These are phyloP conservation scores for Globodera rostochiensis DNA, from an alignment of 1,140 invertebrate genomes.

Conservation along the genomic window DNA sequence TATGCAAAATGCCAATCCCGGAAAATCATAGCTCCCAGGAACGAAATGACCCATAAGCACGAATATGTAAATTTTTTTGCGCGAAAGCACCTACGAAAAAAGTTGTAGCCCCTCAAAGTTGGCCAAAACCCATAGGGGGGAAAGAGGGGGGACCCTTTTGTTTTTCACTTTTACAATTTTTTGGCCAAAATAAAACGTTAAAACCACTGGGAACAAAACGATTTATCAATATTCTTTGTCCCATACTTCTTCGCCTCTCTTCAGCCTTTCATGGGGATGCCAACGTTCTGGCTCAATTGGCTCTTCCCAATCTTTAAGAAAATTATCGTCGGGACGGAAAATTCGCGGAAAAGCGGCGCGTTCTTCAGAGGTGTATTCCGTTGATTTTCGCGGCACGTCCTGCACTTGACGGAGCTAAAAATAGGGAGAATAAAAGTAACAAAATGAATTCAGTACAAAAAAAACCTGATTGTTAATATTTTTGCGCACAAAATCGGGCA, in stretches of 20 bases:
- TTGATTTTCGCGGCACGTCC: conserved; percentile 58
- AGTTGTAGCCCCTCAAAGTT: too few species aligned
- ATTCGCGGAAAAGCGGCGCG: conserved; percentile 53
- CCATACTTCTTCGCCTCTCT: conserved; percentile 24
- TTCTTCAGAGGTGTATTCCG: conserved; percentile 61
- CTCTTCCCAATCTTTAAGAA: conserved; percentile 54
- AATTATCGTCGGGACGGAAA: conserved; percentile 39
- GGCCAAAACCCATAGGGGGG: too few species aligned
- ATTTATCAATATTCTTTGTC: conserved; percentile 14
- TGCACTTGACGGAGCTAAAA: conserved; percentile 59
- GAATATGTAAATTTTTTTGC: too few species aligned
- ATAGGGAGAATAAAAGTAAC: not conserved
- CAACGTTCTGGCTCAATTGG: conserved; percentile 33
- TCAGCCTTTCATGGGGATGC: conserved; percentile 22
- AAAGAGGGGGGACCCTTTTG: too few species aligned
- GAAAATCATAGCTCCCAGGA: too few species aligned
- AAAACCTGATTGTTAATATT: conserved; percentile 61
- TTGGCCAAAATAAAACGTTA: too few species aligned
- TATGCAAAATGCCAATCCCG: too few species aligned
- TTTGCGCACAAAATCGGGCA: conserved; percentile 55
- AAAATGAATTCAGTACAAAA: not conserved
- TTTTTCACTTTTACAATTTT: too few species aligned
- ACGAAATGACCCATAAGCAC: too few species aligned
- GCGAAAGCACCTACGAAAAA: too few species aligned
- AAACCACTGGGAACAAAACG: not conserved